A percentile compares a stretch with the other conserved stretches of the same genome.
Evolutionary conservation across 1,140 invertebrate species (phyloP).

Genomic region (Drosophila oshimai): DNA sequence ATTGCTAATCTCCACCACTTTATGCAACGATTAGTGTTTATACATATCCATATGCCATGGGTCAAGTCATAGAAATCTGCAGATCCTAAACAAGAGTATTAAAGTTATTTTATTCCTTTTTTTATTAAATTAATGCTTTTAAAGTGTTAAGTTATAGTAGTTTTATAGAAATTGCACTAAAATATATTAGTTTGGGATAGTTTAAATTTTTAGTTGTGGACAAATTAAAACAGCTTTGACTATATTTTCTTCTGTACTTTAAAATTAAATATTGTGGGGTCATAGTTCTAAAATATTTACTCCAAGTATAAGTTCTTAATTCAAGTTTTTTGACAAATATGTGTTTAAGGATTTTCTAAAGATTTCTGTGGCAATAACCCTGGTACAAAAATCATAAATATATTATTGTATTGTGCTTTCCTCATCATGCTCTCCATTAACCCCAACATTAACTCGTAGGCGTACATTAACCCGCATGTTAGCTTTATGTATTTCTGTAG

Average conservation of each 20-base stretch:
- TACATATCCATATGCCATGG: background rate
- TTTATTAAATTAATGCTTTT: no score
- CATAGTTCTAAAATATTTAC: background rate
- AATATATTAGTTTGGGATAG: no score
- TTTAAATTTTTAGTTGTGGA: no score
- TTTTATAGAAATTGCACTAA: no score
- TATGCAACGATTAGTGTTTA: background rate
- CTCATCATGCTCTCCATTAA: background rate
- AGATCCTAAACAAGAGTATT: no score
- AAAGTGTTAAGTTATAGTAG: no score
- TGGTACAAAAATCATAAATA: background rate
- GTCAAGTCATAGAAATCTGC: conserved; percentile 5
- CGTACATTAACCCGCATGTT: background rate
- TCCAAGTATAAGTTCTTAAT: no score
- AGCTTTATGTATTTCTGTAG: background rate
- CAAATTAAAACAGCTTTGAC: no score
- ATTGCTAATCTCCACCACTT: conserved; percentile 1
- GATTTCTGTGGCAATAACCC: conserved; percentile 6
- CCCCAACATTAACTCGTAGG: background rate
- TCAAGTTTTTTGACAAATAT: no score
- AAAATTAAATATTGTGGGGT: no score
- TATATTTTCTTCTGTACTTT: background rate
- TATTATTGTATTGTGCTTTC: conserved; percentile 1
- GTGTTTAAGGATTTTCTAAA: background rate
- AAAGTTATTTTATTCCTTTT: no score